phyloP scores from a whole-genome alignment of 2,113 vertebrate genomes.

The Phyllostomus hastatus region DNA sequence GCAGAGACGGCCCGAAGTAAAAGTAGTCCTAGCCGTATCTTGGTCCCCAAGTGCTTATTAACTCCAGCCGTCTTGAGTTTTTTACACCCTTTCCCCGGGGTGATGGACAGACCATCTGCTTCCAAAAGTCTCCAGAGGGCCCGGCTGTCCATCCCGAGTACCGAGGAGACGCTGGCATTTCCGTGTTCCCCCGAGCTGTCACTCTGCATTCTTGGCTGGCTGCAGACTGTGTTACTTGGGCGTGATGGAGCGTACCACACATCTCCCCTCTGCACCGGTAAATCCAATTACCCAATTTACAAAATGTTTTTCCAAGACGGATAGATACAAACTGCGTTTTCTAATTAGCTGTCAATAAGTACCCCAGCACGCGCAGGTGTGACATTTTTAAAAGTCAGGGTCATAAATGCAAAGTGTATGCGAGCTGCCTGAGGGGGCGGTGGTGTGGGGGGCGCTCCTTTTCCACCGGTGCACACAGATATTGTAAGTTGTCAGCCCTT shows the following conservation, averaged over 20 bases:
- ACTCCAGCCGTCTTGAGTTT: conserved; percentile 47
- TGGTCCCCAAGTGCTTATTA: conserved; percentile 46
- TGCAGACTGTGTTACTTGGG: neutral
- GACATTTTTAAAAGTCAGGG: conserved; percentile 70
- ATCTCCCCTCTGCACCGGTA: neutral
- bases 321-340: conserved; percentile 53
- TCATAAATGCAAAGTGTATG: neutral
- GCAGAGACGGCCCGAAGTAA: neutral
- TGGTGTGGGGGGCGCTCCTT: neutral
- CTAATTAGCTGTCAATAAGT: conserved; percentile 69
- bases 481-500: neutral
- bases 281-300: conserved; percentile 66
- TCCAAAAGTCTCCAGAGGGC: conserved; percentile 41
- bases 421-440: neutral
- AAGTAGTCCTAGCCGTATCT: neutral
- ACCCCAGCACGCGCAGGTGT: conserved; percentile 39
- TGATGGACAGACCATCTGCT: conserved; percentile 69
- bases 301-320: conserved; percentile 61
- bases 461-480: neutral
- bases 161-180: conserved; percentile 25
- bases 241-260: neutral
- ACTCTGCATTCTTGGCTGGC: conserved; percentile 18
- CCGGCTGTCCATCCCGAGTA: conserved; percentile 37
- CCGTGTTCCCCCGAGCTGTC: conserved; percentile 39
- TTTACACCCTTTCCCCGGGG: conserved; percentile 32